These are phyloP conservation scores for Slavum lentiscoides DNA, from an alignment of 2,888 invertebrate genomes.

Conservation along the genomic window DNA sequence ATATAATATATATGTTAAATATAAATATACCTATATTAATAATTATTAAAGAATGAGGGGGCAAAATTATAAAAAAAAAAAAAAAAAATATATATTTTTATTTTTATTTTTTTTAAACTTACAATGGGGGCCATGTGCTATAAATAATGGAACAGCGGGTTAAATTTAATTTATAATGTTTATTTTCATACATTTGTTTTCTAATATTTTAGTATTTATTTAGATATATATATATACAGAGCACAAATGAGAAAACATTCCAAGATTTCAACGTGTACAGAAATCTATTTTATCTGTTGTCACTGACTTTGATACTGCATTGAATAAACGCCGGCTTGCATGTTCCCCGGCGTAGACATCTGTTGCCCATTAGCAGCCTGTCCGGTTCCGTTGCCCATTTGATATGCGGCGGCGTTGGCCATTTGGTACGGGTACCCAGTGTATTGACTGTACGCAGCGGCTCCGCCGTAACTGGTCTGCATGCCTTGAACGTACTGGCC, in stretches of 20 bases:
- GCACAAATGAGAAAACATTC: conserved; percentile 52
- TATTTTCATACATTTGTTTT: conserved; percentile 52
- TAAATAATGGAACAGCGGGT: conserved; percentile 52
- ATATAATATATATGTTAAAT: conserved; percentile 9
- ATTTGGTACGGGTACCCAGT: conserved; percentile 51
- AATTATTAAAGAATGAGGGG: conserved; percentile 22
- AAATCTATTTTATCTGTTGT: conserved; percentile 50
- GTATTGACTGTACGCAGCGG: conserved; percentile 44
- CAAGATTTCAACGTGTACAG: conserved; percentile 49
- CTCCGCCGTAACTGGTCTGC: conserved; percentile 66
- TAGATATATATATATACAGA: conserved; percentile 47
- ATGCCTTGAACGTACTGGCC: conserved; percentile 71
- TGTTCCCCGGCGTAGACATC: conserved; percentile 48
- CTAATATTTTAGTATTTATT: conserved; percentile 49
- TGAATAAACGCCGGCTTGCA: conserved; percentile 47
- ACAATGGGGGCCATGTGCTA: conserved; percentile 38
- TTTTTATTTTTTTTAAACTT: conserved; percentile 24
- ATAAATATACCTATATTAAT: conserved; percentile 5
- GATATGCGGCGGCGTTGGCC: conserved; percentile 48
- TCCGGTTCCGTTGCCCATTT: conserved; percentile 51
- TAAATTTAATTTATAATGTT: conserved; percentile 52
- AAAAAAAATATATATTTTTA: too few relatives aligned
- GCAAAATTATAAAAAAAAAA: conserved; percentile 46
- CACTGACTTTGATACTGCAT: conserved; percentile 52
- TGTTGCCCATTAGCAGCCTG: conserved; percentile 49